phyloP scores from a whole-genome alignment of 2,888 invertebrate genomes.

The Standfussiana lucernea region DNA sequence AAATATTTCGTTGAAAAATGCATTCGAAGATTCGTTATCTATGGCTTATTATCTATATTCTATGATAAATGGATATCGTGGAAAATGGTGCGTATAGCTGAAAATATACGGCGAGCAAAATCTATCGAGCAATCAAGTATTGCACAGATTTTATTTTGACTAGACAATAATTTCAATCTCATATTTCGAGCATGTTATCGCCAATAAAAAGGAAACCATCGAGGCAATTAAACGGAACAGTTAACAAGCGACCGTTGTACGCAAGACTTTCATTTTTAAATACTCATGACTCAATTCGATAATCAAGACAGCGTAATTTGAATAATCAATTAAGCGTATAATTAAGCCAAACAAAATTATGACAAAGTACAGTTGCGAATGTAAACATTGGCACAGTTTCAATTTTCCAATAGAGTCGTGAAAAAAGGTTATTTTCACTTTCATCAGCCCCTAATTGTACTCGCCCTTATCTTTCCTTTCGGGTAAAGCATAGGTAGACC shows the following conservation, averaged over 20 bases:
- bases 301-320: constrained; percentile 58
- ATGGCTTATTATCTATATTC: too few species aligned
- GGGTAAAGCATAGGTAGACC: background rate
- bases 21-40: background rate
- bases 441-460: background rate
- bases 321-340: constrained; percentile 61
- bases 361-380: constrained; percentile 52
- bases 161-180: constrained; percentile 1
- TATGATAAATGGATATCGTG: too few species aligned
- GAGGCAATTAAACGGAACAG: constrained; percentile 47
- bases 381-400: constrained; percentile 33
- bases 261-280: constrained; percentile 60
- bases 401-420: constrained; percentile 15
- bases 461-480: background rate
- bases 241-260: constrained; percentile 51
- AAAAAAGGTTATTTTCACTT: background rate
- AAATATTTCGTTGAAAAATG: background rate
- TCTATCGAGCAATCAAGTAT: background rate
- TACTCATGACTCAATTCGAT: constrained; percentile 54
- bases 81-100: constrained; percentile 11
- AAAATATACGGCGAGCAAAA: background rate
- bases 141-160: constrained; percentile 23
- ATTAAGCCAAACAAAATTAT: constrained; percentile 53
- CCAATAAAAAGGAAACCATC: constrained; percentile 40
- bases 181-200: constrained; percentile 10